Evolutionary conservation across 2,888 invertebrate genomes (phyloP), one percentile per base, ranked within the genome.

Genomic region (Harmothoe impar): DNA sequence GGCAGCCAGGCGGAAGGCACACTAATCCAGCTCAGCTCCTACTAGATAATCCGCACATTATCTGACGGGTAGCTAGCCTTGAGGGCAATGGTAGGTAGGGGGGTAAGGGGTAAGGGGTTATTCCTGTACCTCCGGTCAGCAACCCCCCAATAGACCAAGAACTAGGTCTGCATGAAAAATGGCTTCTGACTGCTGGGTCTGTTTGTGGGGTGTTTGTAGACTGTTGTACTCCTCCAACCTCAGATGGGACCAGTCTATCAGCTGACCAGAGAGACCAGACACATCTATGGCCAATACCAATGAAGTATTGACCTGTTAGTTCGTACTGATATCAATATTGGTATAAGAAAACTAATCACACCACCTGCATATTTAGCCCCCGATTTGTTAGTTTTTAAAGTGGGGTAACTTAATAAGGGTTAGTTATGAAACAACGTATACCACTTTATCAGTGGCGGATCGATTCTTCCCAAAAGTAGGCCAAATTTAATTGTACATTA

Each of bases 161-260:
- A 62, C 62, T 20, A 62, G 62, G 62, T 62, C n/a, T 62, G 3
- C 62, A 62, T 62, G n/a, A n/a, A 62, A 62, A n/a, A 62, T 62
- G 62, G 62, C 23, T 62, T 62, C 62, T 62, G 62, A n/a, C 62
- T n/a, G 7, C 23, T n/a, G 62, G 62, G 62, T 62, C 3, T 62
- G 62, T n/a, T 20, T 62, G 7, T 3, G n/a, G 62, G n/a, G 54
- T 10, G 54, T 52, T 10, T 10, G 54, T 52, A 17, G 54, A 15
- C 12, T 20, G 23, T 62, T n/a, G 62, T n/a, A 62, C 62, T 62
- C 62, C 3, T 5, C 62, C 62, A 3, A 62, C 62, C 20, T 62
- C 62, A n/a, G 23, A 5, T 62, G 62, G 7, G 20, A 15, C 15
- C 23, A 62, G 62, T 20, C 23, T 15, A 12, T n/a, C 62, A 62